Percentiles rank a stretch among this genome's conserved stretches.
Evolutionary conservation across 23 tunicate species (phyloP).

Genomic region (Botrylloides violaceus): DNA sequence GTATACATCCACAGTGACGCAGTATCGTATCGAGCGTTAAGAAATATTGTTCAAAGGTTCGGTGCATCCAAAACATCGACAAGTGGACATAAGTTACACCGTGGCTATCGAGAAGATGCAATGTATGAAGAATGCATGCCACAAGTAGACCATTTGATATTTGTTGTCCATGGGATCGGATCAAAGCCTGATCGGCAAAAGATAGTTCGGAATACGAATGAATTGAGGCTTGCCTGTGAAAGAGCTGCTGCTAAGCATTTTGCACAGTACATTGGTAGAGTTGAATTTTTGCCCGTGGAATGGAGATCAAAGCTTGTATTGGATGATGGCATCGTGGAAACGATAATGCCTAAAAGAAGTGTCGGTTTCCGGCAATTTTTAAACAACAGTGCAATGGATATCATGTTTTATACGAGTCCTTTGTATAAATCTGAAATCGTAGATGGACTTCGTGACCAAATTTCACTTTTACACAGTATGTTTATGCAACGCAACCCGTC

Average conservation of each 20-base stretch:
- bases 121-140: conserved; percentile 41
- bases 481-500: conserved; percentile 59
- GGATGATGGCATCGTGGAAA: conserved; percentile 64
- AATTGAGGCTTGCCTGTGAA: conserved; percentile 48
- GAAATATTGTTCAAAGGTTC: conserved; percentile 60
- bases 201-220: conserved; percentile 70
- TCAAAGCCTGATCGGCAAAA: conserved; percentile 71
- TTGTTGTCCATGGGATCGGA: conserved; percentile 92
- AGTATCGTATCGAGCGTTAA: conserved; percentile 56
- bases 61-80: conserved; percentile 79
- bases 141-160: conserved; percentile 61
- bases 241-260: conserved; percentile 40
- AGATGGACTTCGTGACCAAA: conserved; percentile 33
- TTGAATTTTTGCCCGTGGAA: conserved; percentile 75
- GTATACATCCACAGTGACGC: conserved; percentile 83
- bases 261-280: conserved; percentile 32
- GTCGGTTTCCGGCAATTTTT: conserved; percentile 50
- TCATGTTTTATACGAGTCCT: conserved; percentile 82
- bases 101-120: conserved; percentile 61
- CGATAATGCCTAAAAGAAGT: conserved; percentile 69
- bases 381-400: conserved; percentile 84
- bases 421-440: conserved; percentile 56
- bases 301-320: conserved; percentile 72
- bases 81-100: conserved; percentile 59
- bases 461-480: conserved; percentile 36